phyloP scores from a whole-genome alignment of 2,797 vertebrate genomes.

The Pantherophis vulpinus region DNA sequence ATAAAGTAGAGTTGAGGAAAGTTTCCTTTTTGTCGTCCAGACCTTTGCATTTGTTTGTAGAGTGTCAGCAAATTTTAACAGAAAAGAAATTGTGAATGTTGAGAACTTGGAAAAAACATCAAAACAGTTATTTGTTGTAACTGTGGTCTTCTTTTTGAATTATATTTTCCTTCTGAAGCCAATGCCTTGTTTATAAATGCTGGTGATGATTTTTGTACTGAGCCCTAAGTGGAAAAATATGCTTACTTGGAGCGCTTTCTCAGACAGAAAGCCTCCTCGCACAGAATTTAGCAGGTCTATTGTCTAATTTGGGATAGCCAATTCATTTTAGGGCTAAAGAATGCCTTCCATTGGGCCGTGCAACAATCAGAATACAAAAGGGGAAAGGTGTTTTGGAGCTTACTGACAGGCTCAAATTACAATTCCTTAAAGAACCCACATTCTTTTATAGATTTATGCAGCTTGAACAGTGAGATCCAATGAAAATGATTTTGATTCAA shows the following conservation, averaged over 20 bases:
- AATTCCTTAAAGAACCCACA: not conserved
- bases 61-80: not conserved
- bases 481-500: not conserved
- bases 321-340: not conserved
- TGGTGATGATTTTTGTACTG: not conserved
- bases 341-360: not conserved
- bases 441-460: not conserved
- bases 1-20: not conserved
- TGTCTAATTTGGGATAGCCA: not conserved
- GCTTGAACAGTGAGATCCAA: not conserved
- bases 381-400: not conserved
- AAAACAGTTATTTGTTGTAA: not conserved
- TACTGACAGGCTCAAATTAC: not conserved
- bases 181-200: not conserved
- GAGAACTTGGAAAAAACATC: constrained; percentile 9
- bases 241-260: not conserved
- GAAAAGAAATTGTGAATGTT: not conserved
- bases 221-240: not conserved
- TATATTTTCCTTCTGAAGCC: not conserved
- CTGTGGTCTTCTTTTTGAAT: not conserved
- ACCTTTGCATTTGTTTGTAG: constrained; percentile 14
- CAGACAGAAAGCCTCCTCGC: not conserved
- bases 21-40: constrained; percentile 5
- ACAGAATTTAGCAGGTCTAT: not conserved
- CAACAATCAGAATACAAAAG: not conserved